Conservation (phyloP, 2,797 vertebrate species). For the Coendou prehensilis region DNA sequence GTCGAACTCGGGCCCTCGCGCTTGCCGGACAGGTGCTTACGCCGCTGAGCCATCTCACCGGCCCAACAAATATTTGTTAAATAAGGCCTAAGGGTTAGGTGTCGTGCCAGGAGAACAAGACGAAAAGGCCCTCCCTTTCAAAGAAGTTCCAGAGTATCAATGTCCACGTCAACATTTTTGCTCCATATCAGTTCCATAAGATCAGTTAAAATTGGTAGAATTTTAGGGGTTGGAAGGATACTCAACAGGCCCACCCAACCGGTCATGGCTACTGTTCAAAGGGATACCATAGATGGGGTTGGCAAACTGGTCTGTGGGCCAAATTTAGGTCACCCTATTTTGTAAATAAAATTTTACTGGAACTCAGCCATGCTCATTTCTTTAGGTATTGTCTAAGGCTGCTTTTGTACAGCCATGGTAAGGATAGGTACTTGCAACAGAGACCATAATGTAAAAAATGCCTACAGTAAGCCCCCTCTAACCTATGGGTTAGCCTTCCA, state of each 20-base stretch:
- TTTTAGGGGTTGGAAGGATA: background rate
- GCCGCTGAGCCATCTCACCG: too few species aligned
- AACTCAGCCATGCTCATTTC: background rate
- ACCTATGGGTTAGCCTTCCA: background rate
- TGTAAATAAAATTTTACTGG: conserved; percentile 51
- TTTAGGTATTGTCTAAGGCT: background rate
- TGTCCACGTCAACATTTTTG: background rate
- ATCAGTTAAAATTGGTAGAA: background rate
- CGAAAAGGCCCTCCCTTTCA: background rate
- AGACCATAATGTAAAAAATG: background rate
- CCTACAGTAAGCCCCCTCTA: background rate
- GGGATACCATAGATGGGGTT: background rate
- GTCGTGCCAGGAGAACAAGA: background rate
- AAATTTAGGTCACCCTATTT: background rate
- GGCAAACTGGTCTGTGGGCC: background rate
- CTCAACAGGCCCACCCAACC: background rate
- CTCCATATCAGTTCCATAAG: background rate
- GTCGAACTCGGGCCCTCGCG: too few species aligned
- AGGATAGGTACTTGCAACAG: background rate
- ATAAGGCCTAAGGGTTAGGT: background rate
- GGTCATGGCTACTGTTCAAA: background rate
- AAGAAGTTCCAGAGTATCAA: background rate
- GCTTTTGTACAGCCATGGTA: background rate
- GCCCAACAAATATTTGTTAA: background rate
- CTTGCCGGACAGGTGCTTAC: too few species aligned